Evolutionary conservation across 92 coral and sea anemone genomes (phyloP), one percentile per base, ranked within the genome.

Genomic region (Plumapathes pennacea): DNA sequence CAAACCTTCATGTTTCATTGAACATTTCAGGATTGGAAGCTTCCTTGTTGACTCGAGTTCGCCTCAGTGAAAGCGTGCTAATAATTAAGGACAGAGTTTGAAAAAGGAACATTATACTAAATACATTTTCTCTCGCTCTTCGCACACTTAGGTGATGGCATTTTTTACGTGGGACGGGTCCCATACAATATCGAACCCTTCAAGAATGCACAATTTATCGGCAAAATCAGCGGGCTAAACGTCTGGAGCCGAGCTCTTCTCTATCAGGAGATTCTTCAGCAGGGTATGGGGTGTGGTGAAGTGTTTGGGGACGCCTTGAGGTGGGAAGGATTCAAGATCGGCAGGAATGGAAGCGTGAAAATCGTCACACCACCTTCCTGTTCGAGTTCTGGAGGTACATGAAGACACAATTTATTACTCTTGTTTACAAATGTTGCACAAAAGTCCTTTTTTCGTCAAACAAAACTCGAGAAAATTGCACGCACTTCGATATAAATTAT

Each of bases 221-320:
- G 68, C 2, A 60, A 46, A 13, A 60, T 60, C 39, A 60, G 56
- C 23, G 68, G 68, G 2, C 33, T 60, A 30, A 60, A 60, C 55
- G 28, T 60, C 54, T 60, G 68, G 68, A 60, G 68, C 24, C 2
- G 23, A 1, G 57, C 46, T 26, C 25, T 43, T 34, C 27, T 18
- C 13, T 25, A 39, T 17, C 38, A 21, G 23, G 68, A 60, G 33
- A 7, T 60, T 27, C 17, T 32, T 25, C 41, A 43, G 32, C 56
- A 19, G 13, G 55, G 53, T 20, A 7, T 60, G 25, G 68, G 68
- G 4, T 60, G 68, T 28, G 52, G 52, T 10, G 4, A 25, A 8
- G 68, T 42, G 52, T 15, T 9, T 24, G 68, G 56, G 0, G 54
- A 60, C 38, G 33, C 46, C 56, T 26, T 5, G 32, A n/a, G 38